Evolutionary conservation across 2,888 invertebrate species (phyloP), one percentile per base, ranked within the genome.

Genomic region (Pandemis heparana): DNA sequence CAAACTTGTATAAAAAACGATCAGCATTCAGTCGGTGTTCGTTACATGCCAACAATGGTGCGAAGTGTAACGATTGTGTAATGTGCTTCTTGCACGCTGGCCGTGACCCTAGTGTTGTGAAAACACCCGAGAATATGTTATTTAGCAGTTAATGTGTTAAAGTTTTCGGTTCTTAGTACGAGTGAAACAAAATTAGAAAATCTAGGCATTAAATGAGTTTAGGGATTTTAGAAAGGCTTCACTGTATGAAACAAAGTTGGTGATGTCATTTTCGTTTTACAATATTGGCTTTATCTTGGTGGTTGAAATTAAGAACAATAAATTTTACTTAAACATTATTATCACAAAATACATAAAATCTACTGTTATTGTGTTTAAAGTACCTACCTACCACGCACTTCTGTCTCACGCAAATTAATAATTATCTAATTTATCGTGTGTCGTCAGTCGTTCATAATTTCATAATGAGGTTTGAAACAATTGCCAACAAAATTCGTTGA

Each of bases 51-150:
- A 53, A 74, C 74, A 74, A 74, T 69, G 60, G 70, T 74, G 64
- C 46, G 70, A 74, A 74, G 59, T 74, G 65, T 74, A 74, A 74
- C 74, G 65, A 41, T 74, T 74, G 70, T 53, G 65, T 69, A 74
- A 74, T n/a, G 18, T 23, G 18, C 56, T 23, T 72, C 71, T 51
- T 39, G 64, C 61, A 61, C 38, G 18, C 23, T 56, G 60, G 51
- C 74, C 74, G 38, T 74, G 74, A 74, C 74, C 74, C 60, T 63
- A 18, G 23, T 69, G 39, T 73, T 69, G 64, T 65, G 68, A 74
- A 72, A 74, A 60, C 41, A 46, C 56, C 56, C 63, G 65, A 51
- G 60, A 65, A 51, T 64, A 32, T 60, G 39, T 39, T 46, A 7
- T 51, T 23, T 46, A 64, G 56, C n/a, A 43, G 46, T 23, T 32